Conservation (phyloP, 23 tunicate species). For the Oikopleura dioica region DNA sequence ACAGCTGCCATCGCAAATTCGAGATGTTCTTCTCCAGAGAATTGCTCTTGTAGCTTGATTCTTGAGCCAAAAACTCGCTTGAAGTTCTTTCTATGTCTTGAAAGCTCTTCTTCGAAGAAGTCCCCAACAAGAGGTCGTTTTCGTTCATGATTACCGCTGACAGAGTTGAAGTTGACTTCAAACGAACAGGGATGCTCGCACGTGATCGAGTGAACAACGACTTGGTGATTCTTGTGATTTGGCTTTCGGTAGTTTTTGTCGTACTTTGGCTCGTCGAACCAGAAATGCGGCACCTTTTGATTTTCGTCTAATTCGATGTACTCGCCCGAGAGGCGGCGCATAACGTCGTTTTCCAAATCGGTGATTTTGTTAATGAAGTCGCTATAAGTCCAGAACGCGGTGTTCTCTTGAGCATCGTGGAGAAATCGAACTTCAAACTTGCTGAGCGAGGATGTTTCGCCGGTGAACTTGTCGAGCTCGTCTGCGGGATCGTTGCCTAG, state of each 20-base stretch:
- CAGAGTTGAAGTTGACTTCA: neutral
- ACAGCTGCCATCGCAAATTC: slow-evolving; percentile 69
- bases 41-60: slow-evolving; percentile 32
- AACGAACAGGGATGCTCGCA: neutral
- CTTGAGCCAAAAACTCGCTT: slow-evolving; percentile 30
- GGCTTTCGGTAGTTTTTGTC: slow-evolving; percentile 15
- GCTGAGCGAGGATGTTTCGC: slow-evolving; percentile 10
- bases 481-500: slow-evolving; percentile 9
- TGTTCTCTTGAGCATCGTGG: slow-evolving; percentile 18
- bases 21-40: slow-evolving; percentile 29
- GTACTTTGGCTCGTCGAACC: slow-evolving; percentile 15
- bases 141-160: neutral
- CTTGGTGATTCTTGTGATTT: slow-evolving; percentile 52
- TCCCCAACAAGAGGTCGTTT: neutral
- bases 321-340: slow-evolving; percentile 26
- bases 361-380: slow-evolving; percentile 4
- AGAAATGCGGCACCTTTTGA: slow-evolving; percentile 22
- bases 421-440: neutral
- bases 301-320: slow-evolving; percentile 14
- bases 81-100: slow-evolving; percentile 5
- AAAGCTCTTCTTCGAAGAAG: neutral
- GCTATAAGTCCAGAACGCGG: slow-evolving; percentile 25
- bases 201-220: neutral
- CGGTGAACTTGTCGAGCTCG: slow-evolving; percentile 20
- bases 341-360: slow-evolving; percentile 29